Evolutionary conservation across 2,113 vertebrate genomes (phyloP).

Genomic region (Dipodomys spectabilis): DNA sequence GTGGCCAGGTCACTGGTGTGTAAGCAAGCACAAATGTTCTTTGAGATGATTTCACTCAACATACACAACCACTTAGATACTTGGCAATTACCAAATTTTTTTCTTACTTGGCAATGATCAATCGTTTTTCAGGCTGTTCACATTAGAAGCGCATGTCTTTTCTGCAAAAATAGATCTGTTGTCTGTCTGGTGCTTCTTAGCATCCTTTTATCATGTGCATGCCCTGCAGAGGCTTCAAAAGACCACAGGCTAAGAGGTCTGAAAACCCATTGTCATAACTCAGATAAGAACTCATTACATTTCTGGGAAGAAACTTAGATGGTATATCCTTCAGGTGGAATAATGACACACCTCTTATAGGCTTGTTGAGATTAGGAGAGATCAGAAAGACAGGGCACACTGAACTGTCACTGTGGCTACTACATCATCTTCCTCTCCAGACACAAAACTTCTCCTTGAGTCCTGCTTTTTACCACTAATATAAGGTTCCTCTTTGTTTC

Average conservation of each 20-base stretch:
- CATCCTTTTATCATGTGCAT: fast-evolving
- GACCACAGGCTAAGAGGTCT: not conserved
- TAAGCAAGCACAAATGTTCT: not conserved
- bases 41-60: too few relatives aligned
- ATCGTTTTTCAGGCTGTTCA: fast-evolving
- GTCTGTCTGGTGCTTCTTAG: not conserved
- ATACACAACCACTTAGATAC: not conserved
- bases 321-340: not conserved
- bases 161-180: not conserved
- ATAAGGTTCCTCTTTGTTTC: too few relatives aligned
- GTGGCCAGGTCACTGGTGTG: too few relatives aligned
- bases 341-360: fast-evolving
- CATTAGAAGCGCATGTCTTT: too few relatives aligned
- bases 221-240: fast-evolving
- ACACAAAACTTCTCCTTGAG: not conserved
- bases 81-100: not conserved
- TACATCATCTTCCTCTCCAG: not conserved
- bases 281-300: not conserved
- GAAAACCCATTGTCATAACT: not conserved
- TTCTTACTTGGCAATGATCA: not conserved
- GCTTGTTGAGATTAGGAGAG: not conserved
- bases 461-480: too few relatives aligned
- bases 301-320: not conserved
- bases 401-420: not conserved
- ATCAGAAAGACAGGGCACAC: fast-evolving